These are phyloP conservation scores for Amphiprion clarkii DNA, from an alignment of 2,797 vertebrate genomes.

Conservation along the genomic window DNA sequence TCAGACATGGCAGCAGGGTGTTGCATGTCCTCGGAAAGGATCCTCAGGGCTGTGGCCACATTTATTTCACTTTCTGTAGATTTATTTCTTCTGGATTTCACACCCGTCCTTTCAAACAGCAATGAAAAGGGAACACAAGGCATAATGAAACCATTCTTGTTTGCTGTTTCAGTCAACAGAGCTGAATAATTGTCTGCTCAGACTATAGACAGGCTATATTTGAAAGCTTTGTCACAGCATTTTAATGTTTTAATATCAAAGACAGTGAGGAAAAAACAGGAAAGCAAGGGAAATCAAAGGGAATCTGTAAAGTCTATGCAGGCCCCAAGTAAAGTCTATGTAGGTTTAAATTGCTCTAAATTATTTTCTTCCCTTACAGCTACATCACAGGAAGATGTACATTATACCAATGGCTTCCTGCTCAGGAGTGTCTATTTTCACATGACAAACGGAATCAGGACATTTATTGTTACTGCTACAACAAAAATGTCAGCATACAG, in stretches of 20 bases:
- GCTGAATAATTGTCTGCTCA: conserved; percentile 39
- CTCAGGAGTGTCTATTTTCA: conserved; percentile 51
- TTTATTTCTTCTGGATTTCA: conserved; percentile 26
- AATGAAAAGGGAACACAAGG: conserved; percentile 43
- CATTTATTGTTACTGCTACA: conserved; percentile 54
- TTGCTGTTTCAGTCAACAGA: conserved; percentile 34
- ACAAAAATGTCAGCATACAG: conserved; percentile 60
- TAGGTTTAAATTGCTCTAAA: conserved; percentile 50
- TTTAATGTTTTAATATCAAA: conserved; percentile 60
- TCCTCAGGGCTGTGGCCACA: conserved; percentile 35
- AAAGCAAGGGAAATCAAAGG: conserved; percentile 52
- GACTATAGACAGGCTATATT: conserved; percentile 9
- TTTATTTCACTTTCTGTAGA: conserved; percentile 43
- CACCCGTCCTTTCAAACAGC: conserved; percentile 8
- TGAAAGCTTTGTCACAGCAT: conserved; percentile 51
- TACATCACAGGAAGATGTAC: conserved; percentile 28
- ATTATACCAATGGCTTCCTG: conserved; percentile 41
- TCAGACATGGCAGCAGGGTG: conserved; percentile 12
- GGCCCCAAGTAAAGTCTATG: conserved; percentile 38
- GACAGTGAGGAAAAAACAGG: conserved; percentile 30
- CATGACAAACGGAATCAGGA: conserved; percentile 63
- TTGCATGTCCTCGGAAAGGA: conserved; percentile 42
- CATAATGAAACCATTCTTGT: conserved; percentile 39
- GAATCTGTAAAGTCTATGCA: conserved; percentile 31
- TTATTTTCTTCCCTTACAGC: conserved; percentile 46